Base-by-base conservation (phyloP, 2,888 invertebrate genomes). In the Sarcophaga variegata region DNA sequence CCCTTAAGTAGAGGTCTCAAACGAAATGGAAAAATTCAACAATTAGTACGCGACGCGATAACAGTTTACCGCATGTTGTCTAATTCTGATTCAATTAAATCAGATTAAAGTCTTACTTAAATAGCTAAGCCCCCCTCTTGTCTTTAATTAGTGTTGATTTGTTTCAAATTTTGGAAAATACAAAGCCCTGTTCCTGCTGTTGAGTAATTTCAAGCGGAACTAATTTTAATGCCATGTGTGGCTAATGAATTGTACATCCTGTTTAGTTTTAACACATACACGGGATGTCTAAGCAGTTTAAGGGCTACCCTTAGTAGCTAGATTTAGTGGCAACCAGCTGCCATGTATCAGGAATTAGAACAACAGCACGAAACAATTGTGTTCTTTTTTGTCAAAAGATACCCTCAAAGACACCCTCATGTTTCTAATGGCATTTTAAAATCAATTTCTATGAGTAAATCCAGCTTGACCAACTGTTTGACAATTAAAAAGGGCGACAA, bases 181-280 rank as follows among this genome's bases (percentile, higher is more conserved):
- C 12, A 49, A 12, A 54, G 3, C 54, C 54, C 8, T 37, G 8
- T 37, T 10, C 10, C 8, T 8, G 8, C 3, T 17, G 3, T 0
- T 22, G 54, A 54, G 54, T 62, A 72, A 72, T 45, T 37, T n/a
- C 10, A 4, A 63, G 4, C 12, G 45, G 60, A 5, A 67, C 49
- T 69, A 75, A 63, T 37, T 37, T 17, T 54, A 14, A 69, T 63
- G 81, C n/a, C 75, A 81, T 81, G 54, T 81, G 59, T 70, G 64
- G n/a, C 25, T 63, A 62, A 37, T 75, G 60, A 20, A 20, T 81
- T 76, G n/a, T 54, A 54, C 27, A 12, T 37, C 76, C 27, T 37
- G 54, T 2, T 27, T 66, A 25, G 64, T 27, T 66, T 47, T 76
- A 59, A 63, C 12, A 17, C 17, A 63, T 25, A 11, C 17, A 54